phyloP scores from a whole-genome alignment of 2,113 vertebrate species.

The Mellivora capensis region DNA sequence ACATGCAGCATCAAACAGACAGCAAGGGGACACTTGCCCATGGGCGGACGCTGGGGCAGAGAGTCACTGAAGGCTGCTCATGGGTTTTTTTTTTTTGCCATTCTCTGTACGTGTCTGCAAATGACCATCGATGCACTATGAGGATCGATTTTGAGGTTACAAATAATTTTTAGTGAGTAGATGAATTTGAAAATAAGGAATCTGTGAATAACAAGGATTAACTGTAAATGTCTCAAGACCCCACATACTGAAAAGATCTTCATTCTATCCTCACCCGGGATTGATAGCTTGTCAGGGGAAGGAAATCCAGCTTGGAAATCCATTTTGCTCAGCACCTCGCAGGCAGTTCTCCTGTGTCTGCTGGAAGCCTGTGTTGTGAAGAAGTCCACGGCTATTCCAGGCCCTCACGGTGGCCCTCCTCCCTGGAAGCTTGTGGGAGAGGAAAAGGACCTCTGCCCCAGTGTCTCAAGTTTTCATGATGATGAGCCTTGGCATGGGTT shows the following conservation, averaged over 20 bases:
- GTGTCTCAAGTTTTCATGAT: neutral
- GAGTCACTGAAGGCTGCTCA: rapidly evolving
- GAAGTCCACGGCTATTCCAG: neutral
- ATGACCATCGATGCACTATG: rapidly evolving
- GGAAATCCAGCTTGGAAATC: neutral
- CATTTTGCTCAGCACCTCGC: neutral
- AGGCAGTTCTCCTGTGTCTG: neutral
- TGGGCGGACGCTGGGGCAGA: too few species aligned
- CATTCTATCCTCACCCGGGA: neutral
- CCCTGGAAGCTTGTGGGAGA: neutral
- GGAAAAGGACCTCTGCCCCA: neutral
- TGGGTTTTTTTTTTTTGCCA: neutral
- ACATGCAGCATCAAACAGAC: neutral
- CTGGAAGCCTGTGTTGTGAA: neutral
- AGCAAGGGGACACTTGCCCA: neutral
- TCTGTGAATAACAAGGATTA: neutral
- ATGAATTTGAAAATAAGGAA: neutral
- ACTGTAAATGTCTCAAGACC: neutral
- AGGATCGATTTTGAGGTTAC: neutral
- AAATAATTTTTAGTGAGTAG: neutral
- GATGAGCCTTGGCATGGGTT: neutral
- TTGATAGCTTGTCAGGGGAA: neutral
- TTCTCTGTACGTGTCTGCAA: rapidly evolving
- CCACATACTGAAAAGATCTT: neutral
- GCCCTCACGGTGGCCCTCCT: neutral